Conservation (phyloP, 2,888 invertebrate species). For the Oligia fasciuncula region DNA sequence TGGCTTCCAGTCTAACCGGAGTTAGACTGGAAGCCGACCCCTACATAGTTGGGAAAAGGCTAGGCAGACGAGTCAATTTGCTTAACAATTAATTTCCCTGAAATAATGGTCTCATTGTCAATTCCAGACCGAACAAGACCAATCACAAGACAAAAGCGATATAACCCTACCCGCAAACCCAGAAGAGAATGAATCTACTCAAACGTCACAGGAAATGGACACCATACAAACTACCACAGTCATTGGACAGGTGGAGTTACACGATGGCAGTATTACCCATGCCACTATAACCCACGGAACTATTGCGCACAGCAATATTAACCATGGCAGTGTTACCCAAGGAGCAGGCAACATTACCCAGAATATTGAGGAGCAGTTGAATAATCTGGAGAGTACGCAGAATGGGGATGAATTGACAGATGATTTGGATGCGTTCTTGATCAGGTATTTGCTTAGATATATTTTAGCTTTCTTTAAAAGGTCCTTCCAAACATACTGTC, state of each 20-base stretch:
- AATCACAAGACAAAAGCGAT: constrained; percentile 44
- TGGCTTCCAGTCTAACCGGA: too few relatives aligned
- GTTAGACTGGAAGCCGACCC: too few relatives aligned
- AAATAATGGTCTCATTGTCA: not conserved
- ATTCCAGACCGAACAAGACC: constrained; percentile 27
- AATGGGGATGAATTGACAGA: constrained; percentile 64
- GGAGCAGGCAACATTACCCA: constrained; percentile 45
- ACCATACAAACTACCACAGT: constrained; percentile 20
- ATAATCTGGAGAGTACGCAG: constrained; percentile 72
- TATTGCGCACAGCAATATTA: not conserved
- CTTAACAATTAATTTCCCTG: too few relatives aligned
- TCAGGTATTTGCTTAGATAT: constrained; percentile 61
- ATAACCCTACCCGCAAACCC: not conserved
- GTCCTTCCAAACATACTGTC: too few relatives aligned
- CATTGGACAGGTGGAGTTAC: constrained; percentile 30
- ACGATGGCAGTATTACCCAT: constrained; percentile 9
- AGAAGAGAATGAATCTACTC: constrained; percentile 20
- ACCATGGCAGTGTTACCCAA: not conserved
- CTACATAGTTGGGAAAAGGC: too few relatives aligned
- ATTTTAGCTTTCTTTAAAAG: too few relatives aligned
- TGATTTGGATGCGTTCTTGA: constrained; percentile 73
- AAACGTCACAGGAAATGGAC: not conserved
- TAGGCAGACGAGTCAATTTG: too few relatives aligned
- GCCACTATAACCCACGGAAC: constrained; percentile 29
- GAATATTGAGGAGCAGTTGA: constrained; percentile 79